Evolutionary conservation across 2,888 invertebrate species (phyloP).

Genomic region (Euzophera pinguis): DNA sequence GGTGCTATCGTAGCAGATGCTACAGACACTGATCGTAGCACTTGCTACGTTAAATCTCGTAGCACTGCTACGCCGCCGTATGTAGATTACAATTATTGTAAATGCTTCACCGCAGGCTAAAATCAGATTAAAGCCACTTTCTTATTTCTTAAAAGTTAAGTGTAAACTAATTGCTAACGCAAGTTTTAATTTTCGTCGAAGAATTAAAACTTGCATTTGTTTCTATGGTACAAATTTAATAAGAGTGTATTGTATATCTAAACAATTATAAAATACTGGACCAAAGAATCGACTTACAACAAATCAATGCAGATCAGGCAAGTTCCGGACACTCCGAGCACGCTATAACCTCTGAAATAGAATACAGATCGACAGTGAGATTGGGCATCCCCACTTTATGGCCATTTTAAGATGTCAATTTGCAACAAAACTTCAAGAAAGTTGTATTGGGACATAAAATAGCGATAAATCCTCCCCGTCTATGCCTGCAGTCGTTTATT

Average conservation of each 20-base stretch:
- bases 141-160: no score
- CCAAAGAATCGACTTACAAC: slow-evolving; percentile 24
- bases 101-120: no score
- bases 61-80: neutral
- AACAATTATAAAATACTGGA: no score
- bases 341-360: slow-evolving; percentile 24
- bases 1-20: neutral
- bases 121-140: no score
- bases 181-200: no score
- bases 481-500: slow-evolving; percentile 47
- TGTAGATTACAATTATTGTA: no score
- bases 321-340: slow-evolving; percentile 22
- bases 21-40: neutral
- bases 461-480: slow-evolving; percentile 44
- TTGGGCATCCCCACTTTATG: slow-evolving; percentile 30
- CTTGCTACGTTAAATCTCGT: neutral
- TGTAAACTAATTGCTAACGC: no score
- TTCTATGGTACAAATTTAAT: no score
- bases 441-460: slow-evolving; percentile 48
- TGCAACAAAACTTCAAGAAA: slow-evolving; percentile 46
- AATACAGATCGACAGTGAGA: slow-evolving; percentile 23
- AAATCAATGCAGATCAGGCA: slow-evolving; percentile 40
- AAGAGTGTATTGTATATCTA: no score
- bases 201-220: no score
- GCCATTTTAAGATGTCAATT: slow-evolving; percentile 48